Evolutionary conservation across 2,888 invertebrate genomes (phyloP).

Genomic region (Xiphydria camelus): DNA sequence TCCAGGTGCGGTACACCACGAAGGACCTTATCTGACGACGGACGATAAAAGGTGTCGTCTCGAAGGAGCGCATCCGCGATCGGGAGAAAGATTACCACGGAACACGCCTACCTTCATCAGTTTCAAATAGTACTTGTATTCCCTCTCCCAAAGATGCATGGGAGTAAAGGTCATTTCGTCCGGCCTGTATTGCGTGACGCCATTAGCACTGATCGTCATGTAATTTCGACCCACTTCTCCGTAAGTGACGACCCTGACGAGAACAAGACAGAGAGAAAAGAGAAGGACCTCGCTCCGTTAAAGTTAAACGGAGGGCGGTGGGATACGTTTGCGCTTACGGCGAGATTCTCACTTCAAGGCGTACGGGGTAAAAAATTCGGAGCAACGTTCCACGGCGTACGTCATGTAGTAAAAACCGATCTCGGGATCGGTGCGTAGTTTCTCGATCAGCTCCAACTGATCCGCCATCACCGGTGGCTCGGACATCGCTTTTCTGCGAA

Average conservation of each 20-base stretch:
- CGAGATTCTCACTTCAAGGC: constrained; percentile 66
- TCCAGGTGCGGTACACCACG: constrained; percentile 72
- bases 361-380: constrained; percentile 76
- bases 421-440: constrained; percentile 63
- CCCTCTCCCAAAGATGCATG: constrained; percentile 78
- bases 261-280: background rate
- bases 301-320: background rate
- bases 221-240: constrained; percentile 70
- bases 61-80: background rate
- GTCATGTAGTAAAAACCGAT: constrained; percentile 76
- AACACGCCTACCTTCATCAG: constrained; percentile 70
- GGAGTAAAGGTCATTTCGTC: constrained; percentile 79
- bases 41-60: background rate
- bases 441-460: constrained; percentile 59
- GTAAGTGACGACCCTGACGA: constrained; percentile 72
- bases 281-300: background rate
- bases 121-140: constrained; percentile 78
- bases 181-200: constrained; percentile 75
- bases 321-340: background rate
- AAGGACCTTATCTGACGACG: constrained; percentile 67
- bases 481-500: background rate
- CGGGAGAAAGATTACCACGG: too few relatives aligned
- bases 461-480: constrained; percentile 51
- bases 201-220: constrained; percentile 80
- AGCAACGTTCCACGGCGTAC: constrained; percentile 73